Evolutionary conservation across 2,113 vertebrate genomes (phyloP), one percentile per base, ranked within the genome.

Genomic region (Ceyx cyanopectus): DNA sequence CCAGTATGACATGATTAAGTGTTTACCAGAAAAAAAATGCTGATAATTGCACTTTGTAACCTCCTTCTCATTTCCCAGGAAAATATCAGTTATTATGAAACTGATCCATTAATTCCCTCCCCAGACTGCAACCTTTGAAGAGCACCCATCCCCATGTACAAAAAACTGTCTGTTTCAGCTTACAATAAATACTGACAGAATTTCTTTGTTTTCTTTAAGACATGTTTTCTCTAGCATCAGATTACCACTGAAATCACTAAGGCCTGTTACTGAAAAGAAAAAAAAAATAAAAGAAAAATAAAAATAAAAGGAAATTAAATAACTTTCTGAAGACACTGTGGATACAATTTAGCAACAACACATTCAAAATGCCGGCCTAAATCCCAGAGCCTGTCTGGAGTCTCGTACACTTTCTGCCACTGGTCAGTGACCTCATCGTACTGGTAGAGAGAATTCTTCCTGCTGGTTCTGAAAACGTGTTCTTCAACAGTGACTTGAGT

Each of bases 241-340:
- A 95, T 95, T 80, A 94, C 92, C 96, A 94, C 93, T 74, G 87
- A 95, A 93, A 78, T 89, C 94, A 81, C 92, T 88, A 94, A 97
- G 96, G 92, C 93, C 93, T 94, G 87, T 94, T 81, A 93, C 93
- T 32, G 51, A 46, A 90, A 81, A 60, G 26, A 69, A 90, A 40
- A 56, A 54, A n/a, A n/a, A 65, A 37, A 37, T n/a, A 51, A 90
- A 81, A 60, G 26, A 69, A 90, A 40, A 69, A 72, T 37, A 29
- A n/a, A 56, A 56, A 54, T 12, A n/a, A n/a, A 65, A 37, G 37
- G 37, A 37, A 75, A 53, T 98, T 98, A 99, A 96, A 99, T 98
- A 95, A 99, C 99, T 98, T 99, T 99, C 98, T 99, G 99, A 97
- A 99, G 99, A 99, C 99, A 99, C 93, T 99, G 99, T n/a, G 99